These are phyloP conservation scores for Polyergus mexicanus DNA, from an alignment of 1,140 invertebrate genomes.

Conservation along the genomic window DNA sequence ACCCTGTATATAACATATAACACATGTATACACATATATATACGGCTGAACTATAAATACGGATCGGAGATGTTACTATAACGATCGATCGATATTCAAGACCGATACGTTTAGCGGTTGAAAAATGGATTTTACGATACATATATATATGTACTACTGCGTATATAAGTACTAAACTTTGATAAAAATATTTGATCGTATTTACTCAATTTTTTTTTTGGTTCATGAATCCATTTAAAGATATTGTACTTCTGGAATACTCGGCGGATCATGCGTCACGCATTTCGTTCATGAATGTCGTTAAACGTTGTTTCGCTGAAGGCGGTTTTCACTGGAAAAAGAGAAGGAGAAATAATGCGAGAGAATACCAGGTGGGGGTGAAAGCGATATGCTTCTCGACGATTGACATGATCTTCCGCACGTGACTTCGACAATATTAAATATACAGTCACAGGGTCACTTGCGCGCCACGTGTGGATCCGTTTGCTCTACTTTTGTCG, in stretches of 20 bases:
- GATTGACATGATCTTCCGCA: slow-evolving; percentile 40
- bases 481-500: slow-evolving; percentile 18
- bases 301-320: slow-evolving; percentile 36
- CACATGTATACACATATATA: too few species aligned
- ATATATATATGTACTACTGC: too few species aligned
- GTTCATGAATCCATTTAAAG: not conserved
- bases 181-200: slow-evolving; percentile 8
- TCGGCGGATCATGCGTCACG: not conserved
- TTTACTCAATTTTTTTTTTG: slow-evolving; percentile 5
- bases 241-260: not conserved
- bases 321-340: not conserved
- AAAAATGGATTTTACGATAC: not conserved
- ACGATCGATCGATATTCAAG: slow-evolving; percentile 19
- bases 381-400: slow-evolving; percentile 22
- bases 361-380: not conserved
- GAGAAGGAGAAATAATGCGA: not conserved
- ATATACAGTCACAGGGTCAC: slow-evolving; percentile 45
- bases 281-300: slow-evolving; percentile 11
- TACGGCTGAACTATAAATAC: not conserved
- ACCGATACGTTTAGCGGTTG: not conserved
- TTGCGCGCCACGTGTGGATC: slow-evolving; percentile 4
- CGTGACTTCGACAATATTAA: slow-evolving; percentile 54
- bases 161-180: not conserved
- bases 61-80: not conserved
- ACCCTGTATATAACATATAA: too few species aligned